Evolutionary conservation across 2,113 vertebrate species (phyloP), one percentile per base, ranked within the genome.

Genomic region (Engystomops pustulosus): DNA sequence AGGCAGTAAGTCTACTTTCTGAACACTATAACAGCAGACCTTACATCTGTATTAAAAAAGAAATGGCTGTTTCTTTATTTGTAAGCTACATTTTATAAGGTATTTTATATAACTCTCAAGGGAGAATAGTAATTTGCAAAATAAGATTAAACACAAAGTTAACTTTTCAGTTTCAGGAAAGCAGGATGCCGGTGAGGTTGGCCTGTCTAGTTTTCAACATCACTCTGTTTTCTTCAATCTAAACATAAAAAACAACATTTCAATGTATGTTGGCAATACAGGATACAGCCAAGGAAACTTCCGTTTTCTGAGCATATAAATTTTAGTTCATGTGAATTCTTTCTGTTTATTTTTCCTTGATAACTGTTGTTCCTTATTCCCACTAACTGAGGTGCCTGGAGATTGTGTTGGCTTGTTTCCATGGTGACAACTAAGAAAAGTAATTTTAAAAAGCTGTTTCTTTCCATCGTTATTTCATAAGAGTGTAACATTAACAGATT

Each of bases 331-430:
- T 20, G 86, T 86, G 76, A 80, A 32, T 89, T 87, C 86, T 86
- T 77, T 10, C 1, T 38, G 87, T 93, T 89, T 58, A 47, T 85
- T 65, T 68, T 62, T 41, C 65, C 68, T 58, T 69, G 47, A 11
- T 53, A 70, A 69, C 77, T 84, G 87, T 87, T 87, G 25, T 86
- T 89, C 86, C 86, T 81, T 86, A 76, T 84, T 87, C 85, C 85
- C 68, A n/a, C 62, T 80, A 86, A 88, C 87, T 87, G 89, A 86
- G 87, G 60, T 85, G 86, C 25, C 79, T 85, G 88, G 89, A 88
- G 89, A 87, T 91, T 91, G 80, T 85, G 87, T 92, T 94, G 92
- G 91, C 93, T 75, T 0, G 67, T 90, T 91, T 91, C 92, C 91
- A 92, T 87, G n/a, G 89, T 92, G 91, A 92, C 89, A 89, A 87